Conservation (phyloP, 2,888 invertebrate genomes). For the Dolichomitus sp. region DNA sequence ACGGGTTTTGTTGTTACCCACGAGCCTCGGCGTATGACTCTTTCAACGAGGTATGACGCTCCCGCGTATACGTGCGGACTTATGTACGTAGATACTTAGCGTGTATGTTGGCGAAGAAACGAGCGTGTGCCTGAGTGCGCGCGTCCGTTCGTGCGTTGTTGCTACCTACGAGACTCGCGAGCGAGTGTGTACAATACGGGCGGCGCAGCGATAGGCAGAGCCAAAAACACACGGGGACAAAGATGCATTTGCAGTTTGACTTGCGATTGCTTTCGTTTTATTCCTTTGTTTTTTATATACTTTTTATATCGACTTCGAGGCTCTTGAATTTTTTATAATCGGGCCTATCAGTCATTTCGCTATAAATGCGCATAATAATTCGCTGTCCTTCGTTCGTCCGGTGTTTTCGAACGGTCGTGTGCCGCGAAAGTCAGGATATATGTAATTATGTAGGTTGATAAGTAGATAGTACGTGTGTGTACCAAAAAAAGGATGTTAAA, state of each 20-base stretch:
- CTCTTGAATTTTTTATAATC: neutral
- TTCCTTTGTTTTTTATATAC: neutral
- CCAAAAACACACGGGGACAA: neutral
- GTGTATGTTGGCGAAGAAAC: conserved; percentile 35
- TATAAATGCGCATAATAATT: neutral
- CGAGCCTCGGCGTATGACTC: conserved; percentile 54
- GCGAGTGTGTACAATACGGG: conserved; percentile 47
- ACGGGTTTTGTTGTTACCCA: conserved; percentile 13
- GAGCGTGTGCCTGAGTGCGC: conserved; percentile 58
- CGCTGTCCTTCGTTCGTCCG: conserved; percentile 37
- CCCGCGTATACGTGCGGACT: conserved; percentile 66
- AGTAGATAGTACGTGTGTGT: neutral
- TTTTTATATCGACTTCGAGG: neutral
- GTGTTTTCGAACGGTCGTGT: conserved; percentile 29
- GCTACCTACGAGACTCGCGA: conserved; percentile 69
- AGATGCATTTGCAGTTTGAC: conserved; percentile 26
- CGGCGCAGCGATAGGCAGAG: conserved; percentile 32
- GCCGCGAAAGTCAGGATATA: conserved; percentile 50
- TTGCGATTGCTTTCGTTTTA: conserved; percentile 5
- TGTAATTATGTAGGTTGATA: neutral
- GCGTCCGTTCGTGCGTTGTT: conserved; percentile 68
- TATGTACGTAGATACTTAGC: conserved; percentile 18
- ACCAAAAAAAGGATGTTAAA: conserved; percentile 19
- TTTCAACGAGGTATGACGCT: conserved; percentile 68
- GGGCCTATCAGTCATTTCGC: neutral